phyloP scores from a whole-genome alignment of 2,113 vertebrate species.

The Boulengerochromis microlepis region DNA sequence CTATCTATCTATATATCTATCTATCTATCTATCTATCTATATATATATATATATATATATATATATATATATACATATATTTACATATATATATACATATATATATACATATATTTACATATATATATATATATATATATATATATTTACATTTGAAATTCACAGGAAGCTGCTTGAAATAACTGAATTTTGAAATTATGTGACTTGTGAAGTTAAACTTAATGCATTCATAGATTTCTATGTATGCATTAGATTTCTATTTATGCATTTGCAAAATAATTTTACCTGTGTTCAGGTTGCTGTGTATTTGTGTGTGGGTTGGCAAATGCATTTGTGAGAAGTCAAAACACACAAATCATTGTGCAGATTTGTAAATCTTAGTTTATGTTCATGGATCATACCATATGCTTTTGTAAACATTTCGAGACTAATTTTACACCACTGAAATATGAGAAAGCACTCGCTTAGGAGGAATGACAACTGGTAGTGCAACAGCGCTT shows the following conservation, averaged over 20 bases:
- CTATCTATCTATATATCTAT: too few species aligned
- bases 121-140: rapidly evolving
- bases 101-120: too few species aligned
- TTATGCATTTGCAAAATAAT: not conserved
- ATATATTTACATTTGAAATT: not conserved
- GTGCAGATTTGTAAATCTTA: conserved; percentile 71
- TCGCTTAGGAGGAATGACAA: conserved; percentile 60
- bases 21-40: too few species aligned
- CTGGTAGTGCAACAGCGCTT: conserved; percentile 3
- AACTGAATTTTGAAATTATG: rapidly evolving
- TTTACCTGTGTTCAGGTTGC: not conserved
- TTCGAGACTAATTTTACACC: conserved; percentile 22
- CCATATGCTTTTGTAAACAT: not conserved
- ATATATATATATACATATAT: too few species aligned
- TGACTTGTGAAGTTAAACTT: not conserved
- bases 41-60: too few species aligned
- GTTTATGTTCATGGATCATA: not conserved
- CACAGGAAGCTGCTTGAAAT: rapidly evolving
- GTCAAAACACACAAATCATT: not conserved
- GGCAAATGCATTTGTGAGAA: not conserved
- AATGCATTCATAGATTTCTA: not conserved
- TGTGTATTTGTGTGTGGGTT: not conserved
- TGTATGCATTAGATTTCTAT: not conserved
- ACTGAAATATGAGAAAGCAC: conserved; percentile 83
- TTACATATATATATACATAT: too few species aligned